phyloP scores from a whole-genome alignment of 2,888 invertebrate genomes.

The Amblyteles armatorius region DNA sequence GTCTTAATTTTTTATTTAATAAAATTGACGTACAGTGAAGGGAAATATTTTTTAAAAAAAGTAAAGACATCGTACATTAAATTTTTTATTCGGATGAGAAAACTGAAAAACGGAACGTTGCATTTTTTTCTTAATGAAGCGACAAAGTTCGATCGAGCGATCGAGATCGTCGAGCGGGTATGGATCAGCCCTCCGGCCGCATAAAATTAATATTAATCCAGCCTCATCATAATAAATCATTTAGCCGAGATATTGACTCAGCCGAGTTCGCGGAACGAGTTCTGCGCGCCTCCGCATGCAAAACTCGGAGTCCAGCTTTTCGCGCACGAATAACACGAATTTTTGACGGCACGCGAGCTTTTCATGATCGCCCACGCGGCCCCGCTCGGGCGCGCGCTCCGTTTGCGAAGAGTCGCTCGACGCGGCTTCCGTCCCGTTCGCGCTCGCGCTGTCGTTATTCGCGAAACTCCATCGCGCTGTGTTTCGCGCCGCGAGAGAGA shows the following conservation, averaged over 20 bases:
- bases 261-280: constrained; percentile 39
- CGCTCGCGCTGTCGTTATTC: not conserved
- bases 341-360: constrained; percentile 44
- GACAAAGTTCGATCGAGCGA: not conserved
- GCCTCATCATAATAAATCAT: constrained; percentile 10
- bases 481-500: not conserved
- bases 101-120: not conserved
- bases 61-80: too few relatives aligned
- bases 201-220: constrained; percentile 6
- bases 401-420: not conserved
- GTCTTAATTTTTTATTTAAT: too few relatives aligned
- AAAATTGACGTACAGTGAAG: too few relatives aligned
- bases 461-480: not conserved
- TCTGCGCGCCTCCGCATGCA: not conserved
- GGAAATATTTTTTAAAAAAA: too few relatives aligned
- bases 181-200: not conserved
- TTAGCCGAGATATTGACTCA: constrained; percentile 26
- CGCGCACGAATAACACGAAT: constrained; percentile 34
- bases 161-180: not conserved
- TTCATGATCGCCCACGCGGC: constrained; percentile 51
- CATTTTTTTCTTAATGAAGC: not conserved
- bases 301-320: constrained; percentile 26
- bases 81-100: too few relatives aligned
- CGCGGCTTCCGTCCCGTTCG: not conserved
- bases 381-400: constrained; percentile 22